Conservation (phyloP, 2,113 vertebrate genomes). For the Ciconia maguari region DNA sequence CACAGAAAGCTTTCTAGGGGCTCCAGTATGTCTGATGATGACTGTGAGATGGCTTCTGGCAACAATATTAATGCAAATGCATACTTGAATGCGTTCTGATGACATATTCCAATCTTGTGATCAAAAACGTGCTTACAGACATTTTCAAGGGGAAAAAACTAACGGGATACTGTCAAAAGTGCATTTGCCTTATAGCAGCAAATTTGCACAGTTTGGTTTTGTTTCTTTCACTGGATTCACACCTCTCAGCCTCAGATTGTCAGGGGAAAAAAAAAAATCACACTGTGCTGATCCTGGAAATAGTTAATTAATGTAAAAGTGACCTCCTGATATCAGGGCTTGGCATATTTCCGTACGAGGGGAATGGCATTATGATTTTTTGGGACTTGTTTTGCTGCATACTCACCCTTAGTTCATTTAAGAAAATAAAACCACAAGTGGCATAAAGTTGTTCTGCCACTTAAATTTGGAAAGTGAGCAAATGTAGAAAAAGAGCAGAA, state of each 20-base stretch:
- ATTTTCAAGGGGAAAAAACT: not conserved
- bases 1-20: slow-evolving; percentile 61
- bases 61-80: slow-evolving; percentile 4
- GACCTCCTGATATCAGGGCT: not conserved
- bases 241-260: not conserved
- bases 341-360: not conserved
- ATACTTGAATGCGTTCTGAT: not conserved
- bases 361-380: not conserved
- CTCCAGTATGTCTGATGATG: slow-evolving; percentile 58
- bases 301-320: not conserved
- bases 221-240: not conserved
- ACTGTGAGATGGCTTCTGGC: slow-evolving; percentile 62
- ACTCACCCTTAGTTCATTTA: not conserved
- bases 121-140: slow-evolving; percentile 28
- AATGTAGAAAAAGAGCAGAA: not conserved
- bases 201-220: not conserved
- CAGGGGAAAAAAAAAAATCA: not conserved
- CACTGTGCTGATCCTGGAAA: not conserved
- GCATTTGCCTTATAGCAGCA: not conserved
- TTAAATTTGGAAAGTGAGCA: not conserved
- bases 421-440: not conserved
- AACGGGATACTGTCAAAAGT: not conserved
- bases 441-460: not conserved
- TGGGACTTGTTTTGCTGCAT: not conserved
- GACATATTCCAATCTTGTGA: slow-evolving; percentile 21